These are phyloP conservation scores for Henricia sp. DNA, from an alignment of 53 echinoderm and acorn worm species.

Conservation along the genomic window DNA sequence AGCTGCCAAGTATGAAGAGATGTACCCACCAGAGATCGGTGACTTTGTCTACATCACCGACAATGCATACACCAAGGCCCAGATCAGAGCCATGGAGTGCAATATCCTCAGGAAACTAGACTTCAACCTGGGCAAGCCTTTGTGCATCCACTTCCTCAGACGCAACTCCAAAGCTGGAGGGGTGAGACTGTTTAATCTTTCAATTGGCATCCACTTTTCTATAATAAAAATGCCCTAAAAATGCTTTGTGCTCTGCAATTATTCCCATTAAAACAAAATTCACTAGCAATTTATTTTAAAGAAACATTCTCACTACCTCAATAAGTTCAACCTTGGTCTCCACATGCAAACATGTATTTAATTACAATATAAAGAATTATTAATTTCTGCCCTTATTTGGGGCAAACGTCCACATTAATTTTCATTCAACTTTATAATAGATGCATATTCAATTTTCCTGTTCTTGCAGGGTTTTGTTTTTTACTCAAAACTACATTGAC, in stretches of 20 bases:
- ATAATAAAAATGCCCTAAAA: background rate
- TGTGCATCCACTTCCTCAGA: constrained; percentile 92
- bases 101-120: constrained; percentile 70
- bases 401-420: background rate
- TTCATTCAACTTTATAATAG: too few relatives aligned
- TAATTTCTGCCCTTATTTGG: too few relatives aligned
- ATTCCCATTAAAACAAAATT: background rate
- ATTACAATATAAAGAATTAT: too few relatives aligned
- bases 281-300: too few relatives aligned
- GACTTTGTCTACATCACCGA: constrained; percentile 97
- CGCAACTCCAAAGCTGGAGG: constrained; percentile 96
- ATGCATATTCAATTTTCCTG: too few relatives aligned
- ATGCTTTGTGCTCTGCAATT: too few relatives aligned
- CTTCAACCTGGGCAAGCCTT: constrained; percentile 85
- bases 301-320: too few relatives aligned
- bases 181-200: constrained; percentile 49
- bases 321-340: too few relatives aligned
- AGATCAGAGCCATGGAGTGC: constrained; percentile 85
- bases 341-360: too few relatives aligned
- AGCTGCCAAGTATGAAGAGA: constrained; percentile 96
- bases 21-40: constrained; percentile 96
- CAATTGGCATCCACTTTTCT: background rate
- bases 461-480: too few relatives aligned
- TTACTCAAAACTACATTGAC: too few relatives aligned
- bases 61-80: constrained; percentile 90